phyloP scores from a whole-genome alignment of 1,140 invertebrate genomes.

The Papilio glaucus region DNA sequence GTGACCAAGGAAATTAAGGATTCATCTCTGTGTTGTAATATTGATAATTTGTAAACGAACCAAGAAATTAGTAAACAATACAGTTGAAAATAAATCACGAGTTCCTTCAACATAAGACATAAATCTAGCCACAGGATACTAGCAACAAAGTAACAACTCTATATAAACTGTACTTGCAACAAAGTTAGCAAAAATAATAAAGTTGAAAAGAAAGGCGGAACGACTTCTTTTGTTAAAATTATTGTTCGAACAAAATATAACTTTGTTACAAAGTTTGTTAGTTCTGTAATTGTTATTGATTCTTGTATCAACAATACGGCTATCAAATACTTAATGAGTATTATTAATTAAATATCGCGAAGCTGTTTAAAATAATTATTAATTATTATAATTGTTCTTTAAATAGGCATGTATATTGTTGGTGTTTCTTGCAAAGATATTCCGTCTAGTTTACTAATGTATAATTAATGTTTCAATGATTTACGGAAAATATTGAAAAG shows the following conservation, averaged over 20 bases:
- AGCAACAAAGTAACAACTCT: slow-evolving; percentile 7
- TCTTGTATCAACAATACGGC: background rate
- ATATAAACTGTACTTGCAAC: slow-evolving; percentile 4
- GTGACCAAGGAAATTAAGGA: too few species aligned
- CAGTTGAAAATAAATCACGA: background rate
- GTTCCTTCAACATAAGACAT: background rate
- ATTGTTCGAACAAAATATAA: slow-evolving; percentile 11
- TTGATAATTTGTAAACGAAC: background rate
- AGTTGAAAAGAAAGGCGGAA: background rate
- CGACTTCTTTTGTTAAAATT: background rate
- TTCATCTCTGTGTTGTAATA: background rate
- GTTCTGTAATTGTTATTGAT: background rate
- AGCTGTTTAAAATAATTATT: too few species aligned
- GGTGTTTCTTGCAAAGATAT: too few species aligned
- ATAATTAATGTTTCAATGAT: too few species aligned
- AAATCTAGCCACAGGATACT: background rate
- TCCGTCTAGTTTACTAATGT: too few species aligned
- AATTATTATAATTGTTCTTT: too few species aligned
- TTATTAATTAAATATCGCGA: background rate
- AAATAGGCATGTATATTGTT: too few species aligned
- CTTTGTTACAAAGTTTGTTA: background rate
- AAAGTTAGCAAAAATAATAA: slow-evolving; percentile 14
- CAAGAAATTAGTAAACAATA: background rate
- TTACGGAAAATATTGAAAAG: too few species aligned
- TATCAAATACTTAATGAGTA: background rate